phyloP scores from a whole-genome alignment of 2,888 invertebrate genomes.

The Phalera bucephala region DNA sequence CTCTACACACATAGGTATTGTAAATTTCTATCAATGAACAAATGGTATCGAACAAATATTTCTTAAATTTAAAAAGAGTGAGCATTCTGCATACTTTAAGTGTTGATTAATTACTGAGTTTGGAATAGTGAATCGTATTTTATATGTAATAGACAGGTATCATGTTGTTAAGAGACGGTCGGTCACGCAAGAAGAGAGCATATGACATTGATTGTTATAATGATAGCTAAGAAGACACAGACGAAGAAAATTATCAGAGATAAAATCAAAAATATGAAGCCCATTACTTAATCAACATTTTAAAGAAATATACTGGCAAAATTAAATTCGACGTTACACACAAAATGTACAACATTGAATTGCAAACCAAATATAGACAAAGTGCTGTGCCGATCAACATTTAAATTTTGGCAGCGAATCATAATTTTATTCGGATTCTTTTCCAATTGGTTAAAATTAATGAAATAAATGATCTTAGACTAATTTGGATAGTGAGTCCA shows the following conservation, averaged over 20 bases:
- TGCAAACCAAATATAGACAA: constrained; percentile 74
- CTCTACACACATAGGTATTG: too few relatives aligned
- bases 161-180: constrained; percentile 55
- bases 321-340: constrained; percentile 71
- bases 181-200: constrained; percentile 68
- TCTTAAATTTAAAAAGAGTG: too few relatives aligned
- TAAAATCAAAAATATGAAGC: constrained; percentile 69
- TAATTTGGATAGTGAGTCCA: constrained; percentile 5
- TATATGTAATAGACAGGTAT: too few relatives aligned
- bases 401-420: constrained; percentile 16
- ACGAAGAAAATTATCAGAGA: constrained; percentile 67
- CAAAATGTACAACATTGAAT: constrained; percentile 77
- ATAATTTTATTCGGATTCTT: not conserved
- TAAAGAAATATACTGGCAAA: constrained; percentile 65
- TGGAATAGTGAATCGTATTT: too few relatives aligned
- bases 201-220: constrained; percentile 73
- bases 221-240: constrained; percentile 79
- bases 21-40: too few relatives aligned
- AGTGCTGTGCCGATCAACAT: constrained; percentile 72
- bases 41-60: too few relatives aligned
- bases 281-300: constrained; percentile 58
- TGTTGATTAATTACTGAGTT: too few relatives aligned
- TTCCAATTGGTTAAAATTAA: not conserved
- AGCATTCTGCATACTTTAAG: too few relatives aligned
- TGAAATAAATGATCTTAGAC: not conserved